These are phyloP conservation scores for Pyrocoelia pectoralis DNA, from an alignment of 2,888 invertebrate species.

Conservation along the genomic window DNA sequence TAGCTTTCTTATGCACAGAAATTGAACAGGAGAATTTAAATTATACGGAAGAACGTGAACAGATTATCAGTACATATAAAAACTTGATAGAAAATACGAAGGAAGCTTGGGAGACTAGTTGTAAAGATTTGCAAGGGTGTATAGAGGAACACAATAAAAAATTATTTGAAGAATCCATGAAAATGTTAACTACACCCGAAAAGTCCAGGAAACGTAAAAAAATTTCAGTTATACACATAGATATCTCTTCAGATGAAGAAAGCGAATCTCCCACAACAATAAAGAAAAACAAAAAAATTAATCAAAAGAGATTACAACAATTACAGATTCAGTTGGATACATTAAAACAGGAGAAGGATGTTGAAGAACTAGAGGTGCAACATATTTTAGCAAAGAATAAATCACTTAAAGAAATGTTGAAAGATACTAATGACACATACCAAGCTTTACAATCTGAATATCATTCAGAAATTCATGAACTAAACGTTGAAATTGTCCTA, in stretches of 20 bases:
- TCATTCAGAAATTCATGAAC: background rate
- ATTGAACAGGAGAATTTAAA: slow-evolving; percentile 10
- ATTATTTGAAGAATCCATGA: background rate
- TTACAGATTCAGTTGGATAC: background rate
- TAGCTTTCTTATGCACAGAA: background rate
- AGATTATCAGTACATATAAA: slow-evolving; percentile 14
- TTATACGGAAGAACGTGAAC: slow-evolving; percentile 9
- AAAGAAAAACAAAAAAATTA: background rate
- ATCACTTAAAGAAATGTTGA: background rate
- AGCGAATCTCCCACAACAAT: background rate
- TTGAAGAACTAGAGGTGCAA: background rate
- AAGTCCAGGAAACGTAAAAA: slow-evolving; percentile 9
- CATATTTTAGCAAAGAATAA: slow-evolving; percentile 6
- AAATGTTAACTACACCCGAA: background rate
- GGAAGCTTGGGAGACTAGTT: slow-evolving; percentile 8
- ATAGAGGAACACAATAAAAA: background rate
- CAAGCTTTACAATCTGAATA: background rate
- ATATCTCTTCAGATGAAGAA: slow-evolving; percentile 23
- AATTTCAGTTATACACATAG: slow-evolving; percentile 14
- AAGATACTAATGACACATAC: slow-evolving; percentile 7
- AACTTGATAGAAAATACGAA: slow-evolving; percentile 9
- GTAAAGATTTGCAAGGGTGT: background rate
- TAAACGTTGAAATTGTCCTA: background rate
- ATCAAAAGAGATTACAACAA: background rate
- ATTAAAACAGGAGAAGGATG: background rate